phyloP scores from a whole-genome alignment of 1,140 invertebrate species.

The Cephus cinctus region DNA sequence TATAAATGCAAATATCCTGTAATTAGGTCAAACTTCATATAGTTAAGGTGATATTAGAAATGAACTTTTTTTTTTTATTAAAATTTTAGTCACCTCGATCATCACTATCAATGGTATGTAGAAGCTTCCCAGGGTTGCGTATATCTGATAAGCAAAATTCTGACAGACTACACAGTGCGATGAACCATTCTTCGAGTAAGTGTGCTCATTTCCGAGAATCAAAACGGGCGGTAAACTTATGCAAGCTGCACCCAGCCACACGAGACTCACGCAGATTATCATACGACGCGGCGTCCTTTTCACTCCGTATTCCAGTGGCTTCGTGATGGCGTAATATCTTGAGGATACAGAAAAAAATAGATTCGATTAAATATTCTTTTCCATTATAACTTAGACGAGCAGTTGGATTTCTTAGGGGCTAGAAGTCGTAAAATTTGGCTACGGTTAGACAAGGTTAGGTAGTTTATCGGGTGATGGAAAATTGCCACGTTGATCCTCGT shows the following conservation, averaged over 20 bases:
- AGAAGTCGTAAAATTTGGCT: too few species aligned
- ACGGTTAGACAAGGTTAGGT: too few species aligned
- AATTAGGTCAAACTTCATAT: neutral
- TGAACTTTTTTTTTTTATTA: neutral
- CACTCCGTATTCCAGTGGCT: conserved; percentile 85
- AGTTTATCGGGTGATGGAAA: too few species aligned
- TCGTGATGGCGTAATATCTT: conserved; percentile 86
- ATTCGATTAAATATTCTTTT: too few species aligned
- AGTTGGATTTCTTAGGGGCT: too few species aligned
- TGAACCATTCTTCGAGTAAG: conserved; percentile 53
- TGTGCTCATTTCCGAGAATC: conserved; percentile 84
- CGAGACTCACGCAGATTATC: conserved; percentile 80
- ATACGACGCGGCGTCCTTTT: conserved; percentile 83
- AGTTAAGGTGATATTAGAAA: neutral
- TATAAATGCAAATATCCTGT: conserved; percentile 13
- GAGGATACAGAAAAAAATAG: too few species aligned
- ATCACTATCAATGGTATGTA: conserved; percentile 87
- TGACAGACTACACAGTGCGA: conserved; percentile 78
- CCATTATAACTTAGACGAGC: too few species aligned
- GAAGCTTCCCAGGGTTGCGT: conserved; percentile 87
- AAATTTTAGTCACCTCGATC: conserved; percentile 70
- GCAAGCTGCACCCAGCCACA: conserved; percentile 86
- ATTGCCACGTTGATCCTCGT: too few species aligned
- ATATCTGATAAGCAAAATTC: conserved; percentile 86
- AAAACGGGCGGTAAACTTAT: conserved; percentile 86